These are phyloP conservation scores for Hypsibius dujardini DNA, from an alignment of 1,140 invertebrate species.

Conservation along the genomic window DNA sequence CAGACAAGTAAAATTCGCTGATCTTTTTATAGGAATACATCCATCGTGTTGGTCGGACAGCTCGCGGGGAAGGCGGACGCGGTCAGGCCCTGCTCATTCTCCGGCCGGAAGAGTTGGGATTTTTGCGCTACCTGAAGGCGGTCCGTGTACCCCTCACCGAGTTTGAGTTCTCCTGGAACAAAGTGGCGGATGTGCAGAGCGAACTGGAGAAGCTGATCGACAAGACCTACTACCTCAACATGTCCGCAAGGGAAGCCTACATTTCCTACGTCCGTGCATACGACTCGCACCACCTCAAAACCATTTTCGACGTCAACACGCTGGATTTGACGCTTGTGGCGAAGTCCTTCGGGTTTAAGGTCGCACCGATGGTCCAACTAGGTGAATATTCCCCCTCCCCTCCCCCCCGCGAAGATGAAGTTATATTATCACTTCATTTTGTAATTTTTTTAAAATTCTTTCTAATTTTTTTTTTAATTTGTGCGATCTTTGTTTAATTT, in stretches of 20 bases:
- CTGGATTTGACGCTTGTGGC: conserved; percentile 59
- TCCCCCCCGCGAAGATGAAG: too few species aligned
- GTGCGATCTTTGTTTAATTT: too few species aligned
- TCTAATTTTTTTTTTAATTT: neutral
- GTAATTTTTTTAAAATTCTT: neutral
- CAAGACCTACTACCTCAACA: conserved; percentile 85
- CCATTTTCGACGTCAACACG: conserved; percentile 80
- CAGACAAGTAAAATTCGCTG: too few species aligned
- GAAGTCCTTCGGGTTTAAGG: conserved; percentile 80
- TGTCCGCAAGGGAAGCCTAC: conserved; percentile 88
- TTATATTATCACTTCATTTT: conserved; percentile 17
- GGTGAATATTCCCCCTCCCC: conserved; percentile 27
- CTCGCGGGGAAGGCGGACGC: conserved; percentile 69
- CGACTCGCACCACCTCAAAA: conserved; percentile 84
- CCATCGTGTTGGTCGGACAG: conserved; percentile 82
- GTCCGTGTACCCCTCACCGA: conserved; percentile 86
- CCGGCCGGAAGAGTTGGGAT: conserved; percentile 80
- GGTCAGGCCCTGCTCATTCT: conserved; percentile 87
- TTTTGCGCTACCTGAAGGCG: conserved; percentile 80
- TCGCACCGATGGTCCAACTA: conserved; percentile 77
- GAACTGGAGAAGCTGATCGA: conserved; percentile 88
- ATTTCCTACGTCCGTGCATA: conserved; percentile 90
- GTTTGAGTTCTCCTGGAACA: conserved; percentile 93
- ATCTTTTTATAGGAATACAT: conserved; percentile 39
- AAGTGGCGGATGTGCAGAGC: conserved; percentile 81